Base-by-base conservation (phyloP, 2,113 vertebrate genomes). In the Aleadryas rufinucha region DNA sequence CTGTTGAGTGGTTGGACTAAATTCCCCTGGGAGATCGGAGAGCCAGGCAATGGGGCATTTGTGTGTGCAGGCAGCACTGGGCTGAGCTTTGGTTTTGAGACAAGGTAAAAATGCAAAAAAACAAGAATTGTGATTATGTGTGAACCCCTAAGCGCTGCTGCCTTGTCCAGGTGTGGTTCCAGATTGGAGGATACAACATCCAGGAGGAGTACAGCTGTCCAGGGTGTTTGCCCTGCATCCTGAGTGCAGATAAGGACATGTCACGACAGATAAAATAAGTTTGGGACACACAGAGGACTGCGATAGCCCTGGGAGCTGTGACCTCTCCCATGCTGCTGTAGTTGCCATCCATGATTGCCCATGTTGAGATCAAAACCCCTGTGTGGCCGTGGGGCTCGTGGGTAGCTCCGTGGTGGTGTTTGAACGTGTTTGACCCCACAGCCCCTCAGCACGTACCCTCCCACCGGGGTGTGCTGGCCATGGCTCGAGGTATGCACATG, bases 91-190 rank as follows among this genome's bases (percentile, higher is more conserved):
- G 77, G 14, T 42, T 92, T 83, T 28, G 35, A 56, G 66, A 28
- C 0, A 2, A 30, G 60, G 28, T 53, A 7, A 56, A 72, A 47
- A 56, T 8, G 10, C 3, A 15, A 30, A 27, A 76, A 37, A 13
- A 1, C 28, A 47, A 52, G 54, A 80, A 57, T 3, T 54, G 11
- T 0, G 0, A 10, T 74, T 35, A 6, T 2, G 3, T 30, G 8
- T 26, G 33, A 94, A 56, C 10, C 13, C 5, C 7, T 28, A 23
- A 78, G 13, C 0, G 1, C 49, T 9, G 7, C 24, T 63, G 42
- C 65, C 49, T 41, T 2, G 6, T 83, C 53, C 71, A n/a, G 18
- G 5, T 76, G 37, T 45, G 63, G 33, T 53, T 72, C 44, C 75
- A 83, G 31, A 22, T 2, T n/a, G 49, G 4, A 45, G 39, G 50